These are phyloP conservation scores for Protobothrops mucrosquamatus DNA, from an alignment of 2,113 vertebrate species.

Conservation along the genomic window DNA sequence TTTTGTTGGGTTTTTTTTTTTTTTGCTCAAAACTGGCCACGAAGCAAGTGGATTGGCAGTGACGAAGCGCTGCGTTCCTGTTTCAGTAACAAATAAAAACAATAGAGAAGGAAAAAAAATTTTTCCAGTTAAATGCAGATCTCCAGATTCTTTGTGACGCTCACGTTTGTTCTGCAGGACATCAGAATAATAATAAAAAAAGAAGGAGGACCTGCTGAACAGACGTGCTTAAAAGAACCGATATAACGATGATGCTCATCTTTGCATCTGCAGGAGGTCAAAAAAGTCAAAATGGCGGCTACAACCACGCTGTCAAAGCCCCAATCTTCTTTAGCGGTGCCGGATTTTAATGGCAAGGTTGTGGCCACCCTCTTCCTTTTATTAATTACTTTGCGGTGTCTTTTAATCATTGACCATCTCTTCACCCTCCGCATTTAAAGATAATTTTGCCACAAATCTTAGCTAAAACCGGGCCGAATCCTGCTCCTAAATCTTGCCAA, in stretches of 20 bases:
- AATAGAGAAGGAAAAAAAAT: slow-evolving; percentile 66
- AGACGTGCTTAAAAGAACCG: not conserved
- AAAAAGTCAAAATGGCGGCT: not conserved
- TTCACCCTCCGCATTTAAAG: not conserved
- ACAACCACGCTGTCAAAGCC: not conserved
- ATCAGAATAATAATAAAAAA: not conserved
- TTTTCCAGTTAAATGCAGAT: slow-evolving; percentile 66
- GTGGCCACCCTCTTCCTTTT: not conserved
- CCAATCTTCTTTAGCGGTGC: not conserved
- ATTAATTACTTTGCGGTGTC: not conserved
- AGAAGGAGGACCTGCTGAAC: not conserved
- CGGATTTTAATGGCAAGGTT: not conserved
- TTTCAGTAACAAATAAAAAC: slow-evolving; percentile 78
- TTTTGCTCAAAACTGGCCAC: slow-evolving; percentile 73
- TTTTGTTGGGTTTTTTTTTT: too few species aligned
- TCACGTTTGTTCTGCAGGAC: not conserved
- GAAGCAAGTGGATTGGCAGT: slow-evolving; percentile 77
- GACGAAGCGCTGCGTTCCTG: slow-evolving; percentile 79
- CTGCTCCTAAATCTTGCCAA: not conserved
- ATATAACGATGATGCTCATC: not conserved
- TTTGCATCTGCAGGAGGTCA: not conserved
- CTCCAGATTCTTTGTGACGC: slow-evolving; percentile 3
- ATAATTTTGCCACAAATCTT: not conserved
- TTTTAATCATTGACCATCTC: not conserved
- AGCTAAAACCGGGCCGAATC: not conserved